Base-by-base conservation (phyloP, 2,113 vertebrate species). In the Genyomyrus donnyi region DNA sequence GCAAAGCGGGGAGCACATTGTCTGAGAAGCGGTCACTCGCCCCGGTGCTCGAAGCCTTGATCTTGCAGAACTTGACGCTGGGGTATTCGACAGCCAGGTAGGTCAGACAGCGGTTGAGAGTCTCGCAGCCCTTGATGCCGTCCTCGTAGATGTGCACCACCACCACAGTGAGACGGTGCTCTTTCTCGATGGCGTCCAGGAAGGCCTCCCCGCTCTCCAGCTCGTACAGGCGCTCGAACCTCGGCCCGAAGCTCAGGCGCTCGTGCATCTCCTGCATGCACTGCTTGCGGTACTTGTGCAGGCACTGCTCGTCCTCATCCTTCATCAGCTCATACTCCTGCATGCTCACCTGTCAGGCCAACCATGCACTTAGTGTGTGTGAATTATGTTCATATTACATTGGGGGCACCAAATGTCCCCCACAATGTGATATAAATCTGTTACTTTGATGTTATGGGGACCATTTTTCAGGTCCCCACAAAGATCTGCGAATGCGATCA, bases 211-310 rank as follows among this genome's bases (percentile, higher is more conserved):
- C 97, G 0, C 94, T 97, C 88, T 97, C 96, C 88, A 99, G 95
- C 92, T 99, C 98, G 0, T 96, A 96, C 48, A 99, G 93, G 2
- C 95, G 96, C 50, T 97, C 97, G 0, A 99, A 98, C 89, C 94
- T 97, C 0, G 98, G 98, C 89, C 98, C 98, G 15, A 99, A 98
- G 91, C 98, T 99, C 93, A 99, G 95, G 91, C 96, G 95, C 92
- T 98, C 97, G 45, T 98, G 98, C 98, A 99, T 99, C 74, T 98
- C 97, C 94, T 97, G 96, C 98, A 99, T 99, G 91, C 98, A 98
- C 31, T 95, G 96, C 87, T 96, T 96, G 46, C 98, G 97, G 92
- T 99, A 99, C 91, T 96, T 96, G 88, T 96, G 97, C n/a, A 99
- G 94, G 92, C 97, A 97, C 0, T 94, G 95, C 89, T 99, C 97